phyloP scores from a whole-genome alignment of 2,888 invertebrate species.

The Branchellion lobata region DNA sequence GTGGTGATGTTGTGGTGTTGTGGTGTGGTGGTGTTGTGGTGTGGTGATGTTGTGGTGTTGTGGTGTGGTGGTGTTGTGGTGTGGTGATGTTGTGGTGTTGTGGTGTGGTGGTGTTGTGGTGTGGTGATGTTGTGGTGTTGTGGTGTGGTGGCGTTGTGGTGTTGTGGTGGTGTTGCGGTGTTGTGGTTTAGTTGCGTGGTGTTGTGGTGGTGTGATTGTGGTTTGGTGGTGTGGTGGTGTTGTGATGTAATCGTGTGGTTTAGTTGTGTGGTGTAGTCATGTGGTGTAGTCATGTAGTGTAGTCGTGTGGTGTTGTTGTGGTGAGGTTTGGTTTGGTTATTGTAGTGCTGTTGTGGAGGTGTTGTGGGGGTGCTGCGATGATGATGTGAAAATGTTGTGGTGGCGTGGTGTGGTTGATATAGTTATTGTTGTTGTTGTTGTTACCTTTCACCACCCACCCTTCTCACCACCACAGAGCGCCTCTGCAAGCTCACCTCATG shows the following conservation, averaged over 20 bases:
- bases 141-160: too few relatives aligned
- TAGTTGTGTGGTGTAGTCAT: neutral
- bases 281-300: neutral
- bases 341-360: neutral
- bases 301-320: neutral
- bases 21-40: neutral
- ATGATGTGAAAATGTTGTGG: too few relatives aligned
- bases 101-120: neutral
- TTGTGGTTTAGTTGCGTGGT: neutral
- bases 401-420: neutral
- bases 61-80: neutral
- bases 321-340: neutral
- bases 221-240: too few relatives aligned
- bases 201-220: neutral
- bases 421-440: neutral
- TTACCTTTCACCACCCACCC: neutral
- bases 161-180: too few relatives aligned
- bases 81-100: neutral
- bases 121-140: too few relatives aligned
- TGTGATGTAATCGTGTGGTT: neutral
- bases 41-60: neutral
- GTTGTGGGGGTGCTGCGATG: neutral
- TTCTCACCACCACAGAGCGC: conserved; percentile 19
- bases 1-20: neutral
- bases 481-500: conserved; percentile 48